These are phyloP conservation scores for Pedionomus torquatus DNA, from an alignment of 2,113 vertebrate genomes.

Conservation along the genomic window DNA sequence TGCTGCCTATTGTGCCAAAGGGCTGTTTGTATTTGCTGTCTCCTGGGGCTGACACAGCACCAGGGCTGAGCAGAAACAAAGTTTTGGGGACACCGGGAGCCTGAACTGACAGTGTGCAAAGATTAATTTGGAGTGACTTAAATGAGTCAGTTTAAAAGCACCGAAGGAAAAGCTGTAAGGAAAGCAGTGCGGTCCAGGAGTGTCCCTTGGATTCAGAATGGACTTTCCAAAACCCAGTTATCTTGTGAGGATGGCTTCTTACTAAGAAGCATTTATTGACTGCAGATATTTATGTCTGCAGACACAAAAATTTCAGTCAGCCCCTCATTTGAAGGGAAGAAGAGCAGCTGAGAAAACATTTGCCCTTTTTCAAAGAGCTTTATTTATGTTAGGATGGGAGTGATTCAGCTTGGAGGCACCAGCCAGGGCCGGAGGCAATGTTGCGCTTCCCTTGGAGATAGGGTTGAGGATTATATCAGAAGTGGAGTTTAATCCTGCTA, in stretches of 20 bases:
- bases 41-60: background rate
- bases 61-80: background rate
- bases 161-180: background rate
- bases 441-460: background rate
- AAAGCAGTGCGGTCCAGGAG: background rate
- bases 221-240: constrained; percentile 4
- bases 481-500: constrained; percentile 6
- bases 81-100: background rate
- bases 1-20: background rate
- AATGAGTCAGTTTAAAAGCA: background rate
- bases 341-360: constrained; percentile 54
- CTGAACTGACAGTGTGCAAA: background rate
- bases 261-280: constrained; percentile 10
- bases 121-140: background rate
- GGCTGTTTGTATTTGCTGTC: background rate
- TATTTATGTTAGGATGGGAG: constrained; percentile 23
- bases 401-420: constrained; percentile 40
- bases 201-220: background rate
- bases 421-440: background rate
- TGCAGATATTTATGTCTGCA: background rate
- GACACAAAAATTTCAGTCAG: constrained; percentile 42
- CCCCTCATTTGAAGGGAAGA: background rate
- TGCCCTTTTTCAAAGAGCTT: constrained; percentile 18
- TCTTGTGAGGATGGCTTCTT: background rate
- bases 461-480: background rate